Conservation (phyloP, 2,113 vertebrate genomes). For the Axis porcinus region DNA sequence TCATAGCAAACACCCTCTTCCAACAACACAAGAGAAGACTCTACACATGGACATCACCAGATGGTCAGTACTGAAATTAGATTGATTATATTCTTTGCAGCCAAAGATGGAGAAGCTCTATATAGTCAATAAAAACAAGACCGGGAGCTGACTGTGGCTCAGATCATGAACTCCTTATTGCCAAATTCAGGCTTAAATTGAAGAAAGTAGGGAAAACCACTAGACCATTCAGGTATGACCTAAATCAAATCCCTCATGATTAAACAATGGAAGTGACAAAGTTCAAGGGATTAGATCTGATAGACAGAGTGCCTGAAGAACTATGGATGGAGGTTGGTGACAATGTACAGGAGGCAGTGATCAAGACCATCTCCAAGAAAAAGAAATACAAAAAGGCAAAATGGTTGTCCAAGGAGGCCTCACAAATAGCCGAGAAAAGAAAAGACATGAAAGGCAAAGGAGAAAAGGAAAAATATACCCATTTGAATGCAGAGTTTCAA, state of each 20-base stretch:
- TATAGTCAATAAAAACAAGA: background rate
- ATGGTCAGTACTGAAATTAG: background rate
- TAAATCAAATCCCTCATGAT: background rate
- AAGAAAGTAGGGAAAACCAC: background rate
- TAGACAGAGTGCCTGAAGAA: background rate
- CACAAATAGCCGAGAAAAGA: background rate
- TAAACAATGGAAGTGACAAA: background rate
- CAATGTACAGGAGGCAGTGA: background rate
- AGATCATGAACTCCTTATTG: background rate
- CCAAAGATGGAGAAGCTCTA: background rate
- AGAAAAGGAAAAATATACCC: background rate
- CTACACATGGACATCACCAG: background rate
- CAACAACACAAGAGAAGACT: background rate
- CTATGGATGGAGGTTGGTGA: background rate
- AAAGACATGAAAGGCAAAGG: background rate
- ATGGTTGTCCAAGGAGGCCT: background rate
- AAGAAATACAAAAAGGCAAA: background rate
- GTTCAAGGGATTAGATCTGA: background rate
- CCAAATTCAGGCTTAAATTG: background rate
- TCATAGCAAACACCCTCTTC: background rate
- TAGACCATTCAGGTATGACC: background rate
- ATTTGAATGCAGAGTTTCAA: background rate
- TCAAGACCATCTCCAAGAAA: background rate
- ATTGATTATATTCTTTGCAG: background rate
- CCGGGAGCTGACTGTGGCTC: background rate